Evolutionary conservation across 2,113 vertebrate genomes (phyloP), one percentile per base, ranked within the genome.

Genomic region (Neogobius melanostomus): DNA sequence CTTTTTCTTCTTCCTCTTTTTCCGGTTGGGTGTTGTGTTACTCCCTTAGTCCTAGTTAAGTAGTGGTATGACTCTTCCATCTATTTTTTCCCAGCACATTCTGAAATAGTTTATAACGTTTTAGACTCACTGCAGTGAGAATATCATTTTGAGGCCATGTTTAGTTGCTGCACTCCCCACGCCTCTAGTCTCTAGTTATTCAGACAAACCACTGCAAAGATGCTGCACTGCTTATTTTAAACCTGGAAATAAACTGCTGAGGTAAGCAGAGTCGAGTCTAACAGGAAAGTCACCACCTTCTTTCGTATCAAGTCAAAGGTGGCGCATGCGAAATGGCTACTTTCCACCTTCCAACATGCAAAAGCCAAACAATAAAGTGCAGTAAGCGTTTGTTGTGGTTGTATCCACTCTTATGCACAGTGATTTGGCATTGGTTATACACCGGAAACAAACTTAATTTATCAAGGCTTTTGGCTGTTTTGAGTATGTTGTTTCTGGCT

Each of bases 181-280:
- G 15, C n/a, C 43, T 64, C 46, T 28, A 17, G 45, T 67, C 66
- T n/a, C 65, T 11, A 44, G 50, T 53, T 57, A 17, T 36, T 28
- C 21, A 28, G 62, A 62, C 65, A 74, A 69, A 76, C 60, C 73
- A 70, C 86, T 76, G 81, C 82, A 82, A 66, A 15, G 17, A n/a
- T 72, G 69, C 81, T 82, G 82, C 74, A 79, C 47, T 64, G 67
- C 68, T 75, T 77, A 11, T 70, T 76, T 61, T 49, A 43, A 57
- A 62, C 60, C 60, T 60, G 8, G 5, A 47, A 66, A 65, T 42
- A 66, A 50, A 81, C 15, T 77, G 82, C 83, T 83, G 77, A 88
- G 63, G 42, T 79, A 4, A 52, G 82, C 74, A 80, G 64, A 69
- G 56, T 69, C 43, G 16, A 49, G 66, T 74, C 48, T 72, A 17